Base-by-base conservation (phyloP, 2,113 vertebrate genomes). In the Malurus melanocephalus region DNA sequence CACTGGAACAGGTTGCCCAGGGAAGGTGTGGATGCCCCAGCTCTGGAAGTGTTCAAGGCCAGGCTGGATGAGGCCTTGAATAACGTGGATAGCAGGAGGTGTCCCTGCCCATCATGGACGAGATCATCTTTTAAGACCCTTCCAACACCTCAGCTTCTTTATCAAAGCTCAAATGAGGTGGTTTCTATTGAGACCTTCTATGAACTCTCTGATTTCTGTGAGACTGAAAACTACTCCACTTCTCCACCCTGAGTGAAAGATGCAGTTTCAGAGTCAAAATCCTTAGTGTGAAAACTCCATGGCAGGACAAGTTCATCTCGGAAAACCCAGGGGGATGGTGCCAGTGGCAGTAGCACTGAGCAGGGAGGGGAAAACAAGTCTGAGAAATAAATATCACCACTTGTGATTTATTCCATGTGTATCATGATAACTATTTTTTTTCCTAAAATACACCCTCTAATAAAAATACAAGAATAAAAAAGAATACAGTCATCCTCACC, bases 121-220 rank as follows among this genome's bases (percentile, higher is more conserved):
- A 59, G 43, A 28, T 11, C 43, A 7, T 4, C 10, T 65, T 46
- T 46, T 6, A 46, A 23, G 43, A 20, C 52, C 45, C 45, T 46
- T 59, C 67, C 52, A 40, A 40, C 1, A 40, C 40, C 23, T 24
- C 5, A 30, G 26, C 19, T 38, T 38, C 38, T 38, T 38, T 38
- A 38, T 38, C 38, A n/a, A 48, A 46, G 32, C n/a, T 66, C 85
- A n/a, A 43, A 38, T 49, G 45, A 48, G 32, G 42, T 15, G 0
- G 1, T 52, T 56, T 76, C 35, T 4, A 11, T 0, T 11, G 38
- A 45, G 27, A 49, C 10, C 20, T 26, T 24, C 30, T 40, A 3
- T 0, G 1, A 59, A 30, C 5, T 56, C 35, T 18, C 23, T 7
- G 22, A 26, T 11, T 73, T 30, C 51, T 30, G 30, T 7, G 30